Evolutionary conservation across 2,888 invertebrate species (phyloP), one percentile per base, ranked within the genome.

Genomic region (Sisyra nigra): DNA sequence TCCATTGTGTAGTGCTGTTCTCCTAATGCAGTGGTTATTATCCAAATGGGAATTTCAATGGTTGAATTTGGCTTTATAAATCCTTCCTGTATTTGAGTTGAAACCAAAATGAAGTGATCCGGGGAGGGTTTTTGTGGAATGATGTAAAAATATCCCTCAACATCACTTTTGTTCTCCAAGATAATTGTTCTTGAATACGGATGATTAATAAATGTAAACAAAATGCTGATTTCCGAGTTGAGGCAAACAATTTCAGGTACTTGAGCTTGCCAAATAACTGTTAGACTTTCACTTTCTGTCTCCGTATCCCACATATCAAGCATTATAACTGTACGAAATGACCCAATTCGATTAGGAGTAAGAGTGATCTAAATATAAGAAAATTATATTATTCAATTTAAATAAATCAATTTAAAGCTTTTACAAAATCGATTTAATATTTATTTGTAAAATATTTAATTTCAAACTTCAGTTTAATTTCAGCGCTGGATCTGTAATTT

Each of bases 201-300:
- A 47, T 61, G 72, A 49, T 73, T 69, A 13, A 77, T 51, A 51
- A 76, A 78, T 51, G 74, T 74, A 42, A 71, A 72, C 47, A 67
- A 60, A 34, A 75, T 55, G 13, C 60, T 61, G 8, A 78, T 65
- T 36, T 71, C 68, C 0, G 60, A 51, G 0, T 74, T 74, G 1
- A 59, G 58, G 34, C 64, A 60, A 6, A 54, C 53, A 5, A 78
- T 58, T 6, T 56, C 49, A 0, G 78, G 73, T 3, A 68, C 63
- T 48, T 58, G 57, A 1, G 71, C 71, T 35, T 63, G 58, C 51
- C 67, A 74, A 14, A 53, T 60, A 4, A 78, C 59, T 0, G 72
- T 71, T 13, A 77, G 51, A 1, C 59, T 54, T 35, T 72, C 59
- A 1, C 71, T 67, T 24, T 71, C 66, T 42, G 69, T 66, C 42